These are phyloP conservation scores for Pomacea maculata DNA, from an alignment of 1,140 invertebrate species.

Conservation along the genomic window DNA sequence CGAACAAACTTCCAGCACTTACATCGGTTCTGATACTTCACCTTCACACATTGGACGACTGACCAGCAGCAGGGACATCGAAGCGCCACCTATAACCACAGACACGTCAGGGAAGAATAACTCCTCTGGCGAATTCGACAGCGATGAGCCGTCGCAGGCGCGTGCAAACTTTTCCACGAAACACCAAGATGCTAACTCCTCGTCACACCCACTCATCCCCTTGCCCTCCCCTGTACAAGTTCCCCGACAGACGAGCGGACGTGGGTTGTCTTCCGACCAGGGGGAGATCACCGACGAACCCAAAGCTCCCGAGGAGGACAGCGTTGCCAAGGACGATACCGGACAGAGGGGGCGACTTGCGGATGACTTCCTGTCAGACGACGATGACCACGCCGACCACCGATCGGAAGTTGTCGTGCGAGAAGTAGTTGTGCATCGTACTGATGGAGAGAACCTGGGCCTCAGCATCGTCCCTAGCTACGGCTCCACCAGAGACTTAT, in stretches of 20 bases:
- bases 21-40: no score
- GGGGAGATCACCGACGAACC: neutral
- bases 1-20: neutral
- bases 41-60: no score
- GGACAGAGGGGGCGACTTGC: neutral
- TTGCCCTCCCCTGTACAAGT: no score
- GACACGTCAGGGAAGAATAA: no score
- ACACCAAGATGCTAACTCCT: no score
- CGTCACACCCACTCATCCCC: no score
- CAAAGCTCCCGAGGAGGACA: neutral
- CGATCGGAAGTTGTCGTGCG: constrained; percentile 40
- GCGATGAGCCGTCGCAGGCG: no score
- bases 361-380: neutral
- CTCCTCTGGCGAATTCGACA: no score
- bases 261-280: no score
- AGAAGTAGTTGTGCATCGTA: constrained; percentile 40
- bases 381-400: constrained; percentile 11
- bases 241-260: neutral
- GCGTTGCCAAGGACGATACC: neutral
- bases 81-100: no score
- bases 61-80: no score
- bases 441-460: constrained; percentile 49
- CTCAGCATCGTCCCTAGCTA: constrained; percentile 61
- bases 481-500: constrained; percentile 56
- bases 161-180: no score